A percentile compares a stretch with the other conserved stretches of the same genome.
Evolutionary conservation across 1,140 invertebrate species (phyloP).

Genomic region (Drosophila lacertosa): DNA sequence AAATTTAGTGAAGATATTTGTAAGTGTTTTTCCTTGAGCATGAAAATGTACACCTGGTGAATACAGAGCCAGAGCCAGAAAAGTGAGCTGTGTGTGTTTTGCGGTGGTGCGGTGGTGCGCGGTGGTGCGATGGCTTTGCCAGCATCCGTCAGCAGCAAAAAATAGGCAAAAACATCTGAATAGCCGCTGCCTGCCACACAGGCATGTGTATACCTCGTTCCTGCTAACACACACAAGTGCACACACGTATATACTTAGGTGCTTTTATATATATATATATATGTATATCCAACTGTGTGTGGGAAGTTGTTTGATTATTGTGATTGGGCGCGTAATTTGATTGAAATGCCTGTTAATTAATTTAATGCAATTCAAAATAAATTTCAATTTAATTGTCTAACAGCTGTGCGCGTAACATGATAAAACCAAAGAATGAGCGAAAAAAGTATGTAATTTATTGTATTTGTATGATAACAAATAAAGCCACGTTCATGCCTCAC

Average conservation of each 20-base stretch:
- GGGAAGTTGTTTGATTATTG: slow-evolving; percentile 35
- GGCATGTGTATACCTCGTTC: slow-evolving; percentile 33
- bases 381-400: slow-evolving; percentile 55
- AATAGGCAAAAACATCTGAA: slow-evolving; percentile 62
- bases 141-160: slow-evolving; percentile 64
- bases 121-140: slow-evolving; percentile 10
- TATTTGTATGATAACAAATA: slow-evolving; percentile 27
- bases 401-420: slow-evolving; percentile 34
- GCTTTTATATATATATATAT: slow-evolving; percentile 16
- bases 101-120: slow-evolving; percentile 12
- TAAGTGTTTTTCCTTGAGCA: slow-evolving; percentile 50
- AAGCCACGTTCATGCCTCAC: slow-evolving; percentile 13
- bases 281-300: background rate
- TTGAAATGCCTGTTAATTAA: slow-evolving; percentile 54
- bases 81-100: slow-evolving; percentile 37
- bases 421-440: slow-evolving; percentile 4
- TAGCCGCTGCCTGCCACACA: slow-evolving; percentile 38
- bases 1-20: slow-evolving; percentile 45
- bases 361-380: slow-evolving; percentile 58
- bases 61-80: slow-evolving; percentile 22
- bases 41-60: slow-evolving; percentile 72
- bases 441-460: slow-evolving; percentile 12
- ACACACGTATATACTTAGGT: background rate
- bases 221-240: slow-evolving; percentile 4
- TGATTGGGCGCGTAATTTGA: slow-evolving; percentile 44